Percentiles rank a stretch among this genome's conserved stretches.
These are phyloP conservation scores for Biston stratarius DNA, from an alignment of 2,888 invertebrate species.

Conservation along the genomic window DNA sequence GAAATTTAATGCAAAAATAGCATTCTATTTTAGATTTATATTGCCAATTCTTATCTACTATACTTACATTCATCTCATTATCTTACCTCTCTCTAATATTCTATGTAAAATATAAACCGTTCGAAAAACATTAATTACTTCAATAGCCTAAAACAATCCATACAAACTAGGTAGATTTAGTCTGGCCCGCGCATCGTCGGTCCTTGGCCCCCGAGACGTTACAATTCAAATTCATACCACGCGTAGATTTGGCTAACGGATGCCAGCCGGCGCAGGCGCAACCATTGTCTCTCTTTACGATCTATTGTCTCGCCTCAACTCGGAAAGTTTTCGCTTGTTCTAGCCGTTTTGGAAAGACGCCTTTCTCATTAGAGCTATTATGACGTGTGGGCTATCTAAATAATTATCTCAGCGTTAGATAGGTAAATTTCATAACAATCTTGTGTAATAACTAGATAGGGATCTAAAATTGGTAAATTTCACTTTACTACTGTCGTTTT, in stretches of 20 bases:
- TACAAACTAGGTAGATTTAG: neutral
- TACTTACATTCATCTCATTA: neutral
- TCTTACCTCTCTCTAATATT: no score
- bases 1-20: no score
- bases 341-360: constrained; percentile 41
- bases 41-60: neutral
- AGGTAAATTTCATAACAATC: constrained; percentile 4
- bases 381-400: constrained; percentile 17
- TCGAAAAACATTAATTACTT: constrained; percentile 2
- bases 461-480: constrained; percentile 6
- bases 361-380: constrained; percentile 36
- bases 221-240: constrained; percentile 71
- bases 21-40: no score
- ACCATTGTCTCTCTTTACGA: constrained; percentile 54
- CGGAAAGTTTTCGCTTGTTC: constrained; percentile 45
- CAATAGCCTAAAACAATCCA: no score
- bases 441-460: constrained; percentile 6
- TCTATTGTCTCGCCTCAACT: constrained; percentile 41
- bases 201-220: constrained; percentile 34
- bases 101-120: constrained; percentile 2
- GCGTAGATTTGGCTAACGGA: constrained; percentile 67
- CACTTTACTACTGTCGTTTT: constrained; percentile 4
- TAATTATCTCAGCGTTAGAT: neutral
- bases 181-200: constrained; percentile 20
- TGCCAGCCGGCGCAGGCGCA: constrained; percentile 45